A percentile compares a stretch with the other conserved stretches of the same genome.
These are phyloP conservation scores for Asteroscopus sphinx DNA, from an alignment of 2,888 invertebrate species.

Conservation along the genomic window DNA sequence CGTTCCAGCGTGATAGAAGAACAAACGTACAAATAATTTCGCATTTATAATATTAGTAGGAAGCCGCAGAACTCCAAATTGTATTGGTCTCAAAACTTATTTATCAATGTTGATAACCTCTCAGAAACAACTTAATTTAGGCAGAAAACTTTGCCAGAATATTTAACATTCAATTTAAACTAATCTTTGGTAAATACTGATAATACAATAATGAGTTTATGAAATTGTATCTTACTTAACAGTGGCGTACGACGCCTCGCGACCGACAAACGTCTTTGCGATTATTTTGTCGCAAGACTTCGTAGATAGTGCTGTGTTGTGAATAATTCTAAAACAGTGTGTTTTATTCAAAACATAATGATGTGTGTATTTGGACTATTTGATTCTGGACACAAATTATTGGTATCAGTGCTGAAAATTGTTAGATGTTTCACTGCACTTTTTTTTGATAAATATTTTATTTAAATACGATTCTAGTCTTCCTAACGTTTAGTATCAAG, in stretches of 20 bases:
- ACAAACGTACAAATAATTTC: too few relatives aligned
- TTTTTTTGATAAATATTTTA: slow-evolving; percentile 1
- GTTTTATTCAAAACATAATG: background rate
- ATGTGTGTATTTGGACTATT: slow-evolving; percentile 12
- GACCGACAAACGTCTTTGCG: slow-evolving; percentile 50
- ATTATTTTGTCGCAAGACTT: slow-evolving; percentile 16
- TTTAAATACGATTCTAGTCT: background rate
- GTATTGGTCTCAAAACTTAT: too few relatives aligned
- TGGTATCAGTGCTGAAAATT: slow-evolving; percentile 18
- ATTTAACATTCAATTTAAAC: background rate
- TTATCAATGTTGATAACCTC: slow-evolving; percentile 18
- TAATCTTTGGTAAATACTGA: slow-evolving; percentile 52
- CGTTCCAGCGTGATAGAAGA: too few relatives aligned
- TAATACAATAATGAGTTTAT: slow-evolving; percentile 42
- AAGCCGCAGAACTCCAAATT: too few relatives aligned
- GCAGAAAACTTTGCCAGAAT: slow-evolving; percentile 26
- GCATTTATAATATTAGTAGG: too few relatives aligned
- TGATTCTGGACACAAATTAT: background rate
- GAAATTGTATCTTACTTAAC: slow-evolving; percentile 47
- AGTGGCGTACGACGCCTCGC: slow-evolving; percentile 60
- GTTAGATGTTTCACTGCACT: slow-evolving; percentile 22
- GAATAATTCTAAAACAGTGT: slow-evolving; percentile 1
- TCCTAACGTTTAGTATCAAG: too few relatives aligned
- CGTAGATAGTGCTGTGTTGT: slow-evolving; percentile 32
- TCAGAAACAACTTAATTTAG: slow-evolving; percentile 21